Conservation (phyloP, 2,113 vertebrate genomes). For the Myocastor coypus region DNA sequence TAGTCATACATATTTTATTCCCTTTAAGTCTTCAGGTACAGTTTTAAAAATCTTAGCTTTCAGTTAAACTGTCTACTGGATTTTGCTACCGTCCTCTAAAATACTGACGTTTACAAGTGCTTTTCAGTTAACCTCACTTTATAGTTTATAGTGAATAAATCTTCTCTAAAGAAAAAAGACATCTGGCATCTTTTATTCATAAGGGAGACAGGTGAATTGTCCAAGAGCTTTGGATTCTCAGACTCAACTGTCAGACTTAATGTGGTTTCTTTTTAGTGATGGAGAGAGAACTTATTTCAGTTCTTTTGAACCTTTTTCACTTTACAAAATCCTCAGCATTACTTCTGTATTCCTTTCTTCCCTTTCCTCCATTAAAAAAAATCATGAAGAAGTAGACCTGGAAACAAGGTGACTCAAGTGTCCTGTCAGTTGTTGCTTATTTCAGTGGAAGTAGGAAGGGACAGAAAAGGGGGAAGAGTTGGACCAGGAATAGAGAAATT, state of each 20-base stretch:
- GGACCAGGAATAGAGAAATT: neutral
- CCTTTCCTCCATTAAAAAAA: neutral
- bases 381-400: neutral
- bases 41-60: constrained; percentile 25
- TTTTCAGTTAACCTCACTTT: neutral
- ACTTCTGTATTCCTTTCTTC: neutral
- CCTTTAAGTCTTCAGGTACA: neutral
- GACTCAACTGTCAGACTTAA: neutral
- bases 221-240: neutral
- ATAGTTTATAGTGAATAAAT: neutral
- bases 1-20: neutral
- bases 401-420: neutral
- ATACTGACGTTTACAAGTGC: neutral
- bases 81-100: neutral
- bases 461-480: neutral
- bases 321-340: neutral
- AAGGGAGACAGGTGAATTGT: neutral
- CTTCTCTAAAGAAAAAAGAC: neutral
- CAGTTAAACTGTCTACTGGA: neutral
- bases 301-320: neutral
- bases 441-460: neutral
- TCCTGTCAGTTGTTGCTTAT: neutral
- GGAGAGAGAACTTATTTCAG: neutral
- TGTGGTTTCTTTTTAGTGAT: neutral
- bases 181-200: neutral